Conservation (phyloP, 1,140 invertebrate species). For the Ceratina calcarata region DNA sequence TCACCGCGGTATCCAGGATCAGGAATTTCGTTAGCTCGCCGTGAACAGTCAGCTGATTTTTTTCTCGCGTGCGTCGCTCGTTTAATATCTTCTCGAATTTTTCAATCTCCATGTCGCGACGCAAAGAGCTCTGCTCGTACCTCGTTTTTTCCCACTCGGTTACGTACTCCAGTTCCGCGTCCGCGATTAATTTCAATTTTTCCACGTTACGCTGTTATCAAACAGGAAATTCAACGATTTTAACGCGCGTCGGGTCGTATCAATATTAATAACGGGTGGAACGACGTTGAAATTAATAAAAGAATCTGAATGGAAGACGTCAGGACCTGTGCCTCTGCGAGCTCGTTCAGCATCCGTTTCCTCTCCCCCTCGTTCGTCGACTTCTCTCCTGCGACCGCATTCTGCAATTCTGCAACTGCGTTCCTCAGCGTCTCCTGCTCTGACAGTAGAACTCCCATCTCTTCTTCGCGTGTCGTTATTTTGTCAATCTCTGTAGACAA, state of each 20-base stretch:
- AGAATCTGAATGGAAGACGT: too few relatives aligned
- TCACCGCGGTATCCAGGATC: constrained; percentile 67
- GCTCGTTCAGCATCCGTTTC: constrained; percentile 48
- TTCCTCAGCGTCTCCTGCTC: constrained; percentile 45
- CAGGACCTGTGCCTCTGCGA: constrained; percentile 64
- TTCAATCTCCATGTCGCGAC: constrained; percentile 60
- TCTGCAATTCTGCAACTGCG: constrained; percentile 55
- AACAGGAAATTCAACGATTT: neutral
- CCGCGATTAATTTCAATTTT: constrained; percentile 65
- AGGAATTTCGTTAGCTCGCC: constrained; percentile 68
- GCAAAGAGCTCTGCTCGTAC: constrained; percentile 67
- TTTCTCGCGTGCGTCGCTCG: constrained; percentile 61
- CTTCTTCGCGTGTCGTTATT: constrained; percentile 45
- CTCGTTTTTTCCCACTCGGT: constrained; percentile 70
- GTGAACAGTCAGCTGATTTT: constrained; percentile 68
- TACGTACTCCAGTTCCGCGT: constrained; percentile 68
- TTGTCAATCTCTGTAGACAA: constrained; percentile 66
- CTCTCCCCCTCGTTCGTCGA: constrained; percentile 47
- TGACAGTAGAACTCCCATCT: constrained; percentile 57
- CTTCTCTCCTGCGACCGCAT: constrained; percentile 53
- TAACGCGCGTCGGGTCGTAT: neutral
- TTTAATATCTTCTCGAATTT: constrained; percentile 61
- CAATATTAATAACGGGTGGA: too few relatives aligned
- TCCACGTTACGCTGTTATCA: constrained; percentile 67
- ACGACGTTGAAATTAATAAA: too few relatives aligned